Base-by-base conservation (phyloP, 2,888 invertebrate genomes). In the Conus canariensis region DNA sequence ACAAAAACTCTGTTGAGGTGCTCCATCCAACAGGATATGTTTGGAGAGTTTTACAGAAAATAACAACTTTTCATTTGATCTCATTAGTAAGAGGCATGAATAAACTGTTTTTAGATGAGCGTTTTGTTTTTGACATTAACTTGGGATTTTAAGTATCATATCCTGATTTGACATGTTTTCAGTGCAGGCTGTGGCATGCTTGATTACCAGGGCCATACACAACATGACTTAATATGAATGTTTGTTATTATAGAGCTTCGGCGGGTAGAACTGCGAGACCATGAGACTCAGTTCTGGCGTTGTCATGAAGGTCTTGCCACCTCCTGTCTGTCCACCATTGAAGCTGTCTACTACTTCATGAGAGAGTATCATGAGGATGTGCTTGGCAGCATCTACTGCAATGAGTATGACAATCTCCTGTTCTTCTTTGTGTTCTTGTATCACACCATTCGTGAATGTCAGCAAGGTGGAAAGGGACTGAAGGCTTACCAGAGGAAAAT, bases 341-440 rank as follows among this genome's bases (percentile, higher is more conserved):
- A 99, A 97, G 99, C 99, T 1, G 97, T 99, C 86, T 99, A 99
- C 97, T 98, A 99, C 95, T 98, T 96, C 89, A 86, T 95, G 87
- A 90, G 93, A 25, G 96, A 96, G 77, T 95, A 93, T 89, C 95
- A 95, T 90, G 90, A 92, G 10, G 90, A 93, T 10, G 94, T 94
- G 92, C 86, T 94, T 56, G 56, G 91, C 10, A 77, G 89, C 7
- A 80, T 6, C 6, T 97, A 98, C 95, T 96, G 97, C 94, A 98
- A 98, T 77, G 97, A 98, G 95, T 99, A 98, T 97, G 99, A 99
- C 96, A 98, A 99, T 96, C 97, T 99, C 91, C 96, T 99, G 91
- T 99, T 97, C 96, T 98, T 99, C 96, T 99, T 99, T 95, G 97
- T 98, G 93, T 98, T 98, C 95, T 98, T 99, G 98, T 99, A 98